Conservation (phyloP, 2,888 invertebrate species). For the Netelia melanura region DNA sequence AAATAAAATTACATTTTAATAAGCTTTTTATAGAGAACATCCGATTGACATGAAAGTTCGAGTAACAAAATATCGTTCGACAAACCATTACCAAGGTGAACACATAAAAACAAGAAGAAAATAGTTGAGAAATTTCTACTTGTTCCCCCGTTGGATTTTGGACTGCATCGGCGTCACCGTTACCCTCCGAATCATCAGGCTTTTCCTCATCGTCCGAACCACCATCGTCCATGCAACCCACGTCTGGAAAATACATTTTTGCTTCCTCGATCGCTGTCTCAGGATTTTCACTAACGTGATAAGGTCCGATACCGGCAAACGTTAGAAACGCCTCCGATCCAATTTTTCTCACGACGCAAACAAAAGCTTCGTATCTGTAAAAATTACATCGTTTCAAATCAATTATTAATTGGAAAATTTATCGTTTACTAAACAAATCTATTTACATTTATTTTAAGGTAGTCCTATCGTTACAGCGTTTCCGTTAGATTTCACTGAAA, state of each 20-base stretch:
- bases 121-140: constrained; percentile 12
- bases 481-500: no score
- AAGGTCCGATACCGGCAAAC: constrained; percentile 83
- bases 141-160: constrained; percentile 54
- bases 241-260: constrained; percentile 80
- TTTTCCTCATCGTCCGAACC: constrained; percentile 82
- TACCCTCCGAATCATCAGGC: constrained; percentile 73
- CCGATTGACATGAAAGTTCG: no score
- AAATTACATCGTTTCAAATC: background rate
- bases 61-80: no score
- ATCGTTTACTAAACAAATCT: no score
- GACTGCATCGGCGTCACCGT: constrained; percentile 66
- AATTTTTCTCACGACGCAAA: constrained; percentile 81
- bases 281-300: constrained; percentile 82
- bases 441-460: no score
- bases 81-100: background rate
- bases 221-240: constrained; percentile 76
- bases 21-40: no score
- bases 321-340: constrained; percentile 81
- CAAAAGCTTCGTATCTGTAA: constrained; percentile 80
- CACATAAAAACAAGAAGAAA: background rate
- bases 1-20: no score
- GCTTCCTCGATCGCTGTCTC: constrained; percentile 81
- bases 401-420: no score
- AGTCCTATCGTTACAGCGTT: background rate